Base-by-base conservation (phyloP, 2,797 vertebrate species). In the Liasis olivaceus region DNA sequence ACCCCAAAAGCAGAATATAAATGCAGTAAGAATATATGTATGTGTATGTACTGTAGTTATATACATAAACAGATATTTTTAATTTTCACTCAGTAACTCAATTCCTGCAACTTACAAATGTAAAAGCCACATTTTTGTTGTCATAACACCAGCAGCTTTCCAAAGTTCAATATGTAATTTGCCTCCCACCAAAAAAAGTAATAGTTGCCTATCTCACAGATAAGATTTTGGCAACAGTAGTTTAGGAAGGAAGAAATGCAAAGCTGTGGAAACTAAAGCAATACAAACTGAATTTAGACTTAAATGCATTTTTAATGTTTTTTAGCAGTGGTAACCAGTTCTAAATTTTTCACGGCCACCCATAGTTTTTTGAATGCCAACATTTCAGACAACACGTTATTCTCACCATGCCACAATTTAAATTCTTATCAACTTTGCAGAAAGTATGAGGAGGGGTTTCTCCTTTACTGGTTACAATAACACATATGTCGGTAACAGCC, bases 401-500 rank as follows among this genome's bases (percentile, higher is more conserved):
- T 96, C 98, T 97, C 92, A 99, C 99, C 99, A 99, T 99, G 96
- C 99, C 99, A 93, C 98, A 98, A 95, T 99, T 99, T 95, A 99
- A 99, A 97, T 99, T 99, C 97, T 99, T 99, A 94, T 99, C 99
- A 95, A 99, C 98, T 96, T 99, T 99, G 96, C 99, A 99, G 96
- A 99, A 99, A 2, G 99, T 99, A 93, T 99, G 99, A 62, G 99
- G 99, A 28, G 99, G 99, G 0, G 98, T 99, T 97, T 99, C 99
- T 28, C 99, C 99, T 97, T 99, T 99, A 97, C 98, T 99, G 85
- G 98, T 98, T 93, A 99, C 97, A 92, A 99, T 99, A 92, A 99
- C 98, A 81, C 99, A 99, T 94, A 99, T 99, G 96, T 99, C 99
- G 0, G 99, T 99, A 93, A 99, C 99, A 0, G 99, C 99, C 96